Conservation (phyloP, 1,140 invertebrate genomes). For the Drosophila santomea region DNA sequence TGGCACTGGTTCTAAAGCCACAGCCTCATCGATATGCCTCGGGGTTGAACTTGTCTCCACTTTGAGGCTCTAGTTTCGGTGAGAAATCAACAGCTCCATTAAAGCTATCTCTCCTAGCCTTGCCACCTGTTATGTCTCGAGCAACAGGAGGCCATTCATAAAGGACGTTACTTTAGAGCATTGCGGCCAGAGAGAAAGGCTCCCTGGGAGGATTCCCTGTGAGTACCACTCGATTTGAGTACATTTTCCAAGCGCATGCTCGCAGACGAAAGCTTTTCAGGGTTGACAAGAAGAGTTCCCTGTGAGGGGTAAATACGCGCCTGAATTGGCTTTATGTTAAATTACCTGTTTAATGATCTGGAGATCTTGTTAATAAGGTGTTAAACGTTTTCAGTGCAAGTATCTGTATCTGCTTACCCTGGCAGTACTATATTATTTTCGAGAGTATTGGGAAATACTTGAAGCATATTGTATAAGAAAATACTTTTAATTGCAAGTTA, state of each 20-base stretch:
- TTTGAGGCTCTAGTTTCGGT: constrained; percentile 23
- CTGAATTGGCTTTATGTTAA: constrained; percentile 1
- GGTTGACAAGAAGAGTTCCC: constrained; percentile 1
- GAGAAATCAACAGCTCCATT: constrained; percentile 48
- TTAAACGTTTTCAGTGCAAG: too few species aligned
- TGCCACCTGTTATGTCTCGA: constrained; percentile 75
- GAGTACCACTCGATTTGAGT: constrained; percentile 35
- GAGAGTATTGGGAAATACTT: too few species aligned
- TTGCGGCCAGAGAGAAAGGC: constrained; percentile 12
- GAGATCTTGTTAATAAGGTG: constrained; percentile 6
- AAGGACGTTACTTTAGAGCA: constrained; percentile 37
- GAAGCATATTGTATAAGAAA: too few species aligned
- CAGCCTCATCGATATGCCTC: constrained; percentile 39
- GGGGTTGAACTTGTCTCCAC: constrained; percentile 22
- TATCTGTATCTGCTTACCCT: too few species aligned
- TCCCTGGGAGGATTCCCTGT: neutral
- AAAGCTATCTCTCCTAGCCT: constrained; percentile 62
- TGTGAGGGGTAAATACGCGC: neutral
- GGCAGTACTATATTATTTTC: neutral
- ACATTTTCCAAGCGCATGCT: constrained; percentile 47
- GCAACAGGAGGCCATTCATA: constrained; percentile 82
- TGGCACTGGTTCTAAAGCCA: constrained; percentile 50
- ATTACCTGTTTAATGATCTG: constrained; percentile 11
- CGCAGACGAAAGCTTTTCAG: constrained; percentile 40
- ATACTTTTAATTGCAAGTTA: too few species aligned